A percentile compares a stretch with the other conserved stretches of the same genome.
phyloP scores from a whole-genome alignment of 2,797 vertebrate genomes.

The Prunella strophiata region DNA sequence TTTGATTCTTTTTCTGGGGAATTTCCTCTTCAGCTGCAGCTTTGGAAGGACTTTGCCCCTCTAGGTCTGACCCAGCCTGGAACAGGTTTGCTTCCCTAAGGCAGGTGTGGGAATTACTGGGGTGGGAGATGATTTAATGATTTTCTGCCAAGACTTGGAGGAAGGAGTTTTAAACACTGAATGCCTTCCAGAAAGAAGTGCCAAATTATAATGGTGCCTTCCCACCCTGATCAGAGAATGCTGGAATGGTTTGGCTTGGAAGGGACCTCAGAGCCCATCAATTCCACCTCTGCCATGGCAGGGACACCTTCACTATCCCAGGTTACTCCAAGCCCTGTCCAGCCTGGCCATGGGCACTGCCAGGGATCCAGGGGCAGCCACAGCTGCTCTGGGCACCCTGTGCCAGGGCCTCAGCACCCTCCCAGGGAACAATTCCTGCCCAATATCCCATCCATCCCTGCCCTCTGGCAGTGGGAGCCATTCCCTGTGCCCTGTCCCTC shows the following conservation, averaged over 20 bases:
- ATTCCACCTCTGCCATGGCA: background rate
- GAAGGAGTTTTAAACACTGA: background rate
- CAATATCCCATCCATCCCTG: no score
- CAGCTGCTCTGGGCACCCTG: no score
- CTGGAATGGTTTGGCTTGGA: background rate
- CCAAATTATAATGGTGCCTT: background rate
- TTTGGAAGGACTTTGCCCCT: background rate
- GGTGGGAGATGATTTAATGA: no score
- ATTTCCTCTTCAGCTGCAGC: background rate
- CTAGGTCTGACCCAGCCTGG: background rate
- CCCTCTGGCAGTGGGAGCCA: no score
- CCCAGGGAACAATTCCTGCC: no score
- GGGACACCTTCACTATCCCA: background rate
- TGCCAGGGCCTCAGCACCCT: no score
- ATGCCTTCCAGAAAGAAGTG: background rate
- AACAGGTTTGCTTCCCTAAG: background rate
- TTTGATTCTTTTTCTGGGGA: background rate
- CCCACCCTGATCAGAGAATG: accelerated
- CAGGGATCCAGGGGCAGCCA: background rate
- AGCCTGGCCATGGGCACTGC: accelerated
- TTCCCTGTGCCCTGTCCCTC: background rate
- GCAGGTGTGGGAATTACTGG: background rate
- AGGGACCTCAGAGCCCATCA: background rate
- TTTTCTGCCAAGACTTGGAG: background rate
- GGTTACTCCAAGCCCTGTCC: accelerated